These are phyloP conservation scores for Hymenopus coronatus DNA, from an alignment of 2,888 invertebrate species.

Conservation along the genomic window DNA sequence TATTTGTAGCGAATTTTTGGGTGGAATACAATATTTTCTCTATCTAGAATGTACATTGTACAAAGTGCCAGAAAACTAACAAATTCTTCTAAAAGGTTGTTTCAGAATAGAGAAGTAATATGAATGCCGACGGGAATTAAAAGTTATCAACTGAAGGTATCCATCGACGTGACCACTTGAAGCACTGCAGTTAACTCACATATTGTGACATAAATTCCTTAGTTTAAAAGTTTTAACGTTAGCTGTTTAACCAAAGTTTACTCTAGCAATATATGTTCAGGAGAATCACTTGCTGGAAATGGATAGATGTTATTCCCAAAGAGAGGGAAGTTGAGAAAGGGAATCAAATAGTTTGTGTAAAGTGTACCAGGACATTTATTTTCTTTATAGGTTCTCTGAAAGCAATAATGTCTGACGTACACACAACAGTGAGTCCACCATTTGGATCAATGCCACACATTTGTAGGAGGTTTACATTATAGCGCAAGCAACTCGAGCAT, in stretches of 20 bases:
- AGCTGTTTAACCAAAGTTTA: neutral
- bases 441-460: neutral
- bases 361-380: neutral
- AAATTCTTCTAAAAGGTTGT: too few relatives aligned
- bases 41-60: too few relatives aligned
- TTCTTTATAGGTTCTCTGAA: neutral
- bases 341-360: neutral
- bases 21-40: too few relatives aligned
- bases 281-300: neutral
- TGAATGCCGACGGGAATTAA: too few relatives aligned
- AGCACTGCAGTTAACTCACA: too few relatives aligned
- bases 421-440: neutral
- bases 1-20: too few relatives aligned
- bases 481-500: neutral
- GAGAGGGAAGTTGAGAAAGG: neutral
- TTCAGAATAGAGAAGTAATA: too few relatives aligned
- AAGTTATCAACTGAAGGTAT: too few relatives aligned
- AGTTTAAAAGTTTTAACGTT: neutral
- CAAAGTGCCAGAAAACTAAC: too few relatives aligned
- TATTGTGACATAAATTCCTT: too few relatives aligned
- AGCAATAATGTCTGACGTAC: neutral
- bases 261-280: neutral
- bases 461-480: neutral
- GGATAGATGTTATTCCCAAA: neutral
- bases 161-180: too few relatives aligned